Evolutionary conservation across 2,797 vertebrate genomes (phyloP).

Genomic region (Echiichthys vipera): DNA sequence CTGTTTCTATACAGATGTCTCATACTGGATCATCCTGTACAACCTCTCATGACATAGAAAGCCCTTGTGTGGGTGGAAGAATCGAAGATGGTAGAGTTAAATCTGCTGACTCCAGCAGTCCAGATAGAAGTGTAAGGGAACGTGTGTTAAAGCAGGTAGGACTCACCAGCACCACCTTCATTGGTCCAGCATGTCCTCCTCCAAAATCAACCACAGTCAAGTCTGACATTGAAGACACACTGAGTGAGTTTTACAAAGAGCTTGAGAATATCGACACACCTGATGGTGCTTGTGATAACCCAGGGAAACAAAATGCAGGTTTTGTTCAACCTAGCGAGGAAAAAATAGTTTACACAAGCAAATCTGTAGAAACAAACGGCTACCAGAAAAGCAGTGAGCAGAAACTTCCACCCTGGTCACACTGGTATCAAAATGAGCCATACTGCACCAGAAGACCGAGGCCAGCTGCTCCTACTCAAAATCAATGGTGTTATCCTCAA

Average conservation of each 20-base stretch:
- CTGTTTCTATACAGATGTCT: conserved; percentile 66
- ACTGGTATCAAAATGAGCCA: conserved; percentile 67
- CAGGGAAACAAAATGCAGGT: not conserved
- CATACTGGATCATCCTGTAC: not conserved
- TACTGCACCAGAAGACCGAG: conserved; percentile 58
- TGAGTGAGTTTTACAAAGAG: conserved; percentile 86
- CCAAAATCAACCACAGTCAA: conserved; percentile 4
- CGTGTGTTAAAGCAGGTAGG: conserved; percentile 74
- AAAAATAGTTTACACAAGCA: not conserved
- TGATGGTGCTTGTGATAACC: conserved; percentile 18
- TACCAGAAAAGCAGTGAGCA: conserved; percentile 28
- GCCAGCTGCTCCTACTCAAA: conserved; percentile 9
- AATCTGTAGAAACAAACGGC: conserved; percentile 3
- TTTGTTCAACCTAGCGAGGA: not conserved
- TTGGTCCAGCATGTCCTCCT: conserved; percentile 78
- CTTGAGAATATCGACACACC: conserved; percentile 71
- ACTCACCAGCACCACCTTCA: conserved; percentile 81
- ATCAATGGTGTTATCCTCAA: conserved; percentile 52
- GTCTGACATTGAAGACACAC: conserved; percentile 72
- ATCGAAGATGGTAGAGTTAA: not conserved
- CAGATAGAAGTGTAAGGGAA: conserved; percentile 39
- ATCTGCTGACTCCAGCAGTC: not conserved
- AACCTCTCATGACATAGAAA: not conserved
- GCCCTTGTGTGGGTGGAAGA: not conserved
- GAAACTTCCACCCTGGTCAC: conserved; percentile 45